Conservation (phyloP, 2,113 vertebrate species). For the Chroicocephalus ridibundus region DNA sequence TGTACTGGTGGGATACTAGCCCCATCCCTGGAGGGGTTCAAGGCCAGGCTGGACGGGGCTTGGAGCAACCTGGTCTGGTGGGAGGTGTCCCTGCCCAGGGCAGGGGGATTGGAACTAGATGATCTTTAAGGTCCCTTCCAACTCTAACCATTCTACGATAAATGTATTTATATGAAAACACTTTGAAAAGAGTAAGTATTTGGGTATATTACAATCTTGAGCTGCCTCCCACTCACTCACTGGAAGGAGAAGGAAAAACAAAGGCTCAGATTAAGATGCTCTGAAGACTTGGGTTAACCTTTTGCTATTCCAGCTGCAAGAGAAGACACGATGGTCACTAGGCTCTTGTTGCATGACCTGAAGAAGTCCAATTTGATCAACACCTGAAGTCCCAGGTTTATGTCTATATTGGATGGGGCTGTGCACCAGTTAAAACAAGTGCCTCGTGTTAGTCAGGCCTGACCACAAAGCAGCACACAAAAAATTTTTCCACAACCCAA, state of each 20-base stretch:
- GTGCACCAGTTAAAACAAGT: neutral
- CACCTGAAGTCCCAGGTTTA: neutral
- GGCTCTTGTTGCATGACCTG: neutral
- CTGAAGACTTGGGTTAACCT: neutral
- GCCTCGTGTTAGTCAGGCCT: neutral
- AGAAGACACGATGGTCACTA: neutral
- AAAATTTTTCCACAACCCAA: neutral
- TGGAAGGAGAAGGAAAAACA: neutral
- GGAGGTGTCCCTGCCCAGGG: neutral
- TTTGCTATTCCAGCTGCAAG: neutral
- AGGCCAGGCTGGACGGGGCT: neutral
- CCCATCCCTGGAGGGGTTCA: neutral
- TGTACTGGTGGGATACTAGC: neutral
- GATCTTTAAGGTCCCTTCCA: neutral
- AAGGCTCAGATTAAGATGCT: neutral
- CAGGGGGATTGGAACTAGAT: neutral
- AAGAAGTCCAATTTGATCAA: neutral
- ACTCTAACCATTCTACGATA: neutral
- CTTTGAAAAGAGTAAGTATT: neutral
- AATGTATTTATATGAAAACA: neutral
- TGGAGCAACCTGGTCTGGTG: neutral
- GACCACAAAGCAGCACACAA: neutral
- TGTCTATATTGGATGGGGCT: neutral
- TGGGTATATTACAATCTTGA: neutral
- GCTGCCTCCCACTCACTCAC: neutral